Base-by-base conservation (phyloP, 1,140 invertebrate genomes). In the Tribolium madens region DNA sequence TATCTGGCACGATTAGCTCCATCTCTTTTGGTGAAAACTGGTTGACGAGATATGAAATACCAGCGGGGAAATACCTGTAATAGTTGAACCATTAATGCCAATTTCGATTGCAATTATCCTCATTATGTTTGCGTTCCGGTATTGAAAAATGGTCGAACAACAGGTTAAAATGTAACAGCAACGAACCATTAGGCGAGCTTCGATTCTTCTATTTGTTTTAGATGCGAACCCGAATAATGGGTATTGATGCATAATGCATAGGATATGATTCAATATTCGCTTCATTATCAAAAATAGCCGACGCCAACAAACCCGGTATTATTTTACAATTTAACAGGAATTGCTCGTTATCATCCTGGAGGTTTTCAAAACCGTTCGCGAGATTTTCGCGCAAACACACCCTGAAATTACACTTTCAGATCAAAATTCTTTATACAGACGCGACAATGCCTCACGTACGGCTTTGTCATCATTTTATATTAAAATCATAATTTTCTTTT, bases 191-290 rank as follows among this genome's bases (percentile, higher is more conserved):
- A 64, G 21, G 26, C 57, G 31, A 26, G 31, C 13, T 12, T 13
- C 57, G 26, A 33, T 64, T 64, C 57, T 31, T 64, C 57, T 64
- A 33, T 64, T 64, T 64, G 57, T 64, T 64, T 64, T 64, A n/a
- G 26, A 64, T 64, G 57, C 57, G 6, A 18, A 10, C 57, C 3
- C 15, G 57, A 12, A 64, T 64, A 64, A 64, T 64, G 57, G 57
- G n/a, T 64, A 64, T 21, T 64, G 57, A 64, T 64, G 57, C 57
- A 64, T 64, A 64, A 64, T 64, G 57, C 57, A 64, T 64, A 33
- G 21, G 26, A 33, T 33, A 64, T 64, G 57, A 64, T 64, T 64
- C 21, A 64, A 64, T 64, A 64, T 64, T 64, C 57, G 21, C n/a
- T 64, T 64, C 57, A 64, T 64, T 64, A 64, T 64, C 57, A 64